Base-by-base conservation (phyloP, 2,888 invertebrate genomes). In the Atethmia centrago region DNA sequence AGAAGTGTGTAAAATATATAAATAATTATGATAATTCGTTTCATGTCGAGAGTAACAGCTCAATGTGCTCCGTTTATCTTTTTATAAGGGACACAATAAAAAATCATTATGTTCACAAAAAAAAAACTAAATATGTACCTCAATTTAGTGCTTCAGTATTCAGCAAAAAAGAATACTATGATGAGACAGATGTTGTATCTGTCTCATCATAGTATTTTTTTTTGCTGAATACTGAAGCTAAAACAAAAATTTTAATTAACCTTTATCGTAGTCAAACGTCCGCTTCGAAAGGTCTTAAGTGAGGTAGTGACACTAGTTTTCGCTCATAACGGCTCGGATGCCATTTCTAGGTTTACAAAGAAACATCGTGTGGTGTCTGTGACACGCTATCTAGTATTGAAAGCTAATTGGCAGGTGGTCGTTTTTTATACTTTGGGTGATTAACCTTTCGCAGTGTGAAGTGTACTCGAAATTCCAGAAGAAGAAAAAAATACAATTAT, bases 361-460 rank as follows among this genome's bases (percentile, higher is more conserved):
- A 80, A 82, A 74, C 72, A 73, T 75, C 62, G 71, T 77, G 61
- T 67, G 77, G 67, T 80, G 75, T 82, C 74, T 74, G 72, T 77
- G 82, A 84, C 82, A 85, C 79, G 83, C 87, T 82, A 85, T 85
- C 80, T 85, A 82, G 71, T 84, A 85, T 86, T 84, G 77, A 83
- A 87, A 88, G 76, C 63, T 81, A 87, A 88, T 87, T 87, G 89
- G 82, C 90, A 90, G 89, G 80, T 91, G 90, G 53, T 70, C 19
- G 61, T 79, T 88, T 89, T 88, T 88, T 88, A 85, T 82, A 83
- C 72, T 80, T 80, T 74, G 45, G 67, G 31, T 83, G 85, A 86
- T 89, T 91, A 90, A 90, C 91, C 90, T 88, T 90, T 89, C 5
- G 64, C 74, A 84, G 84, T 84, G 84, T 86, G 78, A 86, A 88